phyloP scores from a whole-genome alignment of 2,113 vertebrate species.

The Myiagra hebetior region DNA sequence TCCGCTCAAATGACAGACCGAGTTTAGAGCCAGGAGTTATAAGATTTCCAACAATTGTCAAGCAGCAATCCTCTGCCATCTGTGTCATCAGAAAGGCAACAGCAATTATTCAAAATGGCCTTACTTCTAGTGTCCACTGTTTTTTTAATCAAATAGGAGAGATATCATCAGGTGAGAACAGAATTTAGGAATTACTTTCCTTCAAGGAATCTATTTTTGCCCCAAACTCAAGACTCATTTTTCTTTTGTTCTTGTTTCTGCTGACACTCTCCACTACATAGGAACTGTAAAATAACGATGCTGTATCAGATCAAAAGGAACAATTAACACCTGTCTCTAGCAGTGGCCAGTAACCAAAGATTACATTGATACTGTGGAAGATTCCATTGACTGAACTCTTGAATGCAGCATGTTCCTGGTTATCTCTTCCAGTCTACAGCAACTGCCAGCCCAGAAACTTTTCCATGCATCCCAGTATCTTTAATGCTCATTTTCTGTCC shows the following conservation, averaged over 20 bases:
- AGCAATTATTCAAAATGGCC: background rate
- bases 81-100: conserved; percentile 52
- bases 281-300: background rate
- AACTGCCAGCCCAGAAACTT: background rate
- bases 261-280: background rate
- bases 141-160: background rate
- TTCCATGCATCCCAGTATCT: background rate
- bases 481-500: background rate
- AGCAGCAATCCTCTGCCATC: conserved; percentile 88
- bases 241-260: background rate
- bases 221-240: background rate
- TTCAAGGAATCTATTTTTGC: conserved; percentile 2
- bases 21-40: conserved; percentile 87
- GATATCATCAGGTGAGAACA: background rate
- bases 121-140: background rate
- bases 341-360: background rate
- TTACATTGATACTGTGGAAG: background rate
- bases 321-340: background rate
- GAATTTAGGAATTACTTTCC: background rate
- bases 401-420: background rate
- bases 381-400: background rate
- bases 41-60: conserved; percentile 84
- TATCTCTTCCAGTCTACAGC: background rate
- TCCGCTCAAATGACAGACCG: conserved; percentile 80
- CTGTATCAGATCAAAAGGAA: background rate